Evolutionary conservation across 2,888 invertebrate genomes (phyloP).

Genomic region (Cheilosia vulpina): DNA sequence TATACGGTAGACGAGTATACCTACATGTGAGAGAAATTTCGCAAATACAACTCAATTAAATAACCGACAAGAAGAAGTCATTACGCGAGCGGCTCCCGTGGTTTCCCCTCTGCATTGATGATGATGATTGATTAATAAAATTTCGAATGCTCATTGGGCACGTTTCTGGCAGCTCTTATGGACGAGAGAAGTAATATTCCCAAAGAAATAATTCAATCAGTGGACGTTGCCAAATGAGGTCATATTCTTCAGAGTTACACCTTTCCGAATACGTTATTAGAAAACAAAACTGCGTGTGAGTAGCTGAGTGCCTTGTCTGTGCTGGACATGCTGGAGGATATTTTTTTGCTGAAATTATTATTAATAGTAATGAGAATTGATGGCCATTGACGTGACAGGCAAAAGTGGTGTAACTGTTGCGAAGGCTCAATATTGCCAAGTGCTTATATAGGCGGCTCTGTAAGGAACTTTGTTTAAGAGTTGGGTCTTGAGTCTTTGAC

Average conservation of each 20-base stretch:
- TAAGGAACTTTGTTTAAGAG: too few species aligned
- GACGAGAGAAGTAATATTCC: conserved; percentile 30
- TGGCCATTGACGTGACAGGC: conserved; percentile 46
- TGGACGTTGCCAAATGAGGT: conserved; percentile 36
- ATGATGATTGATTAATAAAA: conserved; percentile 75
- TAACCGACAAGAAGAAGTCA: conserved; percentile 66
- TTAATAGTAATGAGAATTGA: conserved; percentile 58
- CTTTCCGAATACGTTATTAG: conserved; percentile 31
- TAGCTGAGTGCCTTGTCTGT: conserved; percentile 16
- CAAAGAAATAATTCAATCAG: conserved; percentile 60
- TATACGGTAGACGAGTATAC: neutral
- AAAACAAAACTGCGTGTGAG: conserved; percentile 2
- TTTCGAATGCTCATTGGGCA: conserved; percentile 75
- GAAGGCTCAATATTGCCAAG: neutral
- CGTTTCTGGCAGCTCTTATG: conserved; percentile 63
- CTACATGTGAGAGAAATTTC: conserved; percentile 38
- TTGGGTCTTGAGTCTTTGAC: too few species aligned
- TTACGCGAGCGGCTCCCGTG: conserved; percentile 44
- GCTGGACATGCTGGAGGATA: conserved; percentile 38
- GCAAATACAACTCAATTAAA: conserved; percentile 66
- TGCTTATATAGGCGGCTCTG: neutral
- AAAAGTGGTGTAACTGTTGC: conserved; percentile 1
- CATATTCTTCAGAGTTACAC: conserved; percentile 47
- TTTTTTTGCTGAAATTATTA: conserved; percentile 31
- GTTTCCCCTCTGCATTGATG: conserved; percentile 38